A percentile compares a stretch with the other conserved stretches of the same genome.
Evolutionary conservation across 2,113 vertebrate species (phyloP).

Genomic region (Lagopus muta): DNA sequence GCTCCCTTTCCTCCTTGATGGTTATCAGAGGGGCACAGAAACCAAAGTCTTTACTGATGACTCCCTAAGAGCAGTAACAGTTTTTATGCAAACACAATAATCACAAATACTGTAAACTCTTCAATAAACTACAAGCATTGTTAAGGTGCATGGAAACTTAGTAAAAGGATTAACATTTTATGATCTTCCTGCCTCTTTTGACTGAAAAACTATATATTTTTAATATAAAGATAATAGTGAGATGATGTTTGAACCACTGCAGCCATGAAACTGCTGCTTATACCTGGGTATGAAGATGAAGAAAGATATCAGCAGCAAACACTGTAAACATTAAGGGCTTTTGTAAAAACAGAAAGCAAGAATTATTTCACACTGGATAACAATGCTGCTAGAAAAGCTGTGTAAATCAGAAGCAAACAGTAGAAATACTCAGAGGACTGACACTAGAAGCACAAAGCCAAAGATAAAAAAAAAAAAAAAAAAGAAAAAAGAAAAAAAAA

Average conservation of each 20-base stretch:
- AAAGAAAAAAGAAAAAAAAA: too few species aligned
- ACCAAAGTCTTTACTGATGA: background rate
- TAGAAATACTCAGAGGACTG: background rate
- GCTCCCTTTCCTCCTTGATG: background rate
- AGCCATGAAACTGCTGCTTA: background rate
- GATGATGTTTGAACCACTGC: background rate
- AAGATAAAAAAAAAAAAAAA: background rate
- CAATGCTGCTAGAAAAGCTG: background rate
- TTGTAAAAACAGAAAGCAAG: background rate
- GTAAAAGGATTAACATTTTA: background rate
- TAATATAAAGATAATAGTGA: background rate
- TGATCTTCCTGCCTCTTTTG: background rate
- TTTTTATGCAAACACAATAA: background rate
- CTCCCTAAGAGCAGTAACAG: background rate
- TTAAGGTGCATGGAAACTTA: background rate
- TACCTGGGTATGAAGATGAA: background rate
- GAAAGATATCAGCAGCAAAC: background rate
- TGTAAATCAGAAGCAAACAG: background rate
- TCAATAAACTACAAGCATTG: background rate
- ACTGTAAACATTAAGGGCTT: background rate
- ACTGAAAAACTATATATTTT: background rate
- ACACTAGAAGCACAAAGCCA: background rate
- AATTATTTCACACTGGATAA: accelerated
- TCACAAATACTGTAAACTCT: background rate
- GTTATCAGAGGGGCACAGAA: background rate